Evolutionary conservation across 2,888 invertebrate species (phyloP), one percentile per base, ranked within the genome.

Genomic region (Perizoma affinitatum): DNA sequence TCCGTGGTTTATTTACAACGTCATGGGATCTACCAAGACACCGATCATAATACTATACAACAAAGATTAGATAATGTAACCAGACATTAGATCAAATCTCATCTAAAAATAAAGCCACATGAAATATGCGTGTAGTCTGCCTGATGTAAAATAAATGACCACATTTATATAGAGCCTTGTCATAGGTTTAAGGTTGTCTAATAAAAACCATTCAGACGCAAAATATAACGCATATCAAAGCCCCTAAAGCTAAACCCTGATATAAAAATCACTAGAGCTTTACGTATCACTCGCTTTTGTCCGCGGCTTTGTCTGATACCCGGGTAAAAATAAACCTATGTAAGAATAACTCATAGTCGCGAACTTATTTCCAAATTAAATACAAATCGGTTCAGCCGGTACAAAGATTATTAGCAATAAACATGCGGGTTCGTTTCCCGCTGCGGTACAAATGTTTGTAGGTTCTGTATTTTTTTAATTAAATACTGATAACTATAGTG

Each of bases 121-220:
- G 42, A 42, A 42, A 1, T 42, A 4, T 42, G n/a, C n/a, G n/a
- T n/a, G 7, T 6, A 9, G 9, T 9, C 4, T 40, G 40, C 9
- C 7, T 40, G 40, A 40, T 42, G 10, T 42, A n/a, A 9, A 42
- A 42, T n/a, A n/a, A n/a, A n/a, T n/a, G n/a, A n/a, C n/a, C 42
- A 9, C 9, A 46, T 36, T 36, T 48, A 48, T 48, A 35, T 34
- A 6, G 34, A 48, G 7, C 11, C 48, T 48, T 38, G 48, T 38
- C 48, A 6, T 11, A 48, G 48, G 48, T 48, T 38, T 36, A 42
- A 35, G n/a, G 36, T 5, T 57, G 45, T 51, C 35, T 41, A 40
- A 57, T 46, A 57, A 51, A 57, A 57, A 46, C 9, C n/a, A 35
- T 51, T 57, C 38, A 48, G 11, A 11, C 48, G 11, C 48, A 38